Evolutionary conservation across 2,797 vertebrate species (phyloP).

Genomic region (Hozukius guyotensis): DNA sequence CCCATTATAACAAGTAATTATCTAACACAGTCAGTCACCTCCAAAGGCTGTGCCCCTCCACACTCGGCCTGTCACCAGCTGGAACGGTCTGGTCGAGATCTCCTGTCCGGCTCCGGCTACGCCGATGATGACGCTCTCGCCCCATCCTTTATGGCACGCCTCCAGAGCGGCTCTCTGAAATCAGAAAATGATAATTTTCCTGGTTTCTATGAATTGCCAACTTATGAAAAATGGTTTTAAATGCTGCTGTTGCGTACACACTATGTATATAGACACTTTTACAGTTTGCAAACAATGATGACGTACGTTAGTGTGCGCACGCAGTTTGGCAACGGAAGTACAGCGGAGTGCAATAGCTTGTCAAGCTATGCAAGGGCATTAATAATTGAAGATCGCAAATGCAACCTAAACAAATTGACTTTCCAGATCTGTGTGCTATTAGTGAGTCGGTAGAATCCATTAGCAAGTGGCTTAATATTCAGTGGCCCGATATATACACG

Average conservation of each 20-base stretch:
- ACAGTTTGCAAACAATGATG: no score
- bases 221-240: background rate
- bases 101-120: constrained; percentile 94
- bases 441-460: no score
- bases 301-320: no score
- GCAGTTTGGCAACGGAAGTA: no score
- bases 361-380: no score
- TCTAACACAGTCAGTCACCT: constrained; percentile 78
- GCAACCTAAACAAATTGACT: no score
- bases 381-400: accelerated
- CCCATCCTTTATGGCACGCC: constrained; percentile 98
- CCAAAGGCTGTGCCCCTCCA: constrained; percentile 98
- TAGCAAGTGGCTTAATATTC: no score
- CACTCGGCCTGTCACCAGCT: constrained; percentile 93
- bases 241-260: background rate
- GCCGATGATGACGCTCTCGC: constrained; percentile 93
- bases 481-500: no score
- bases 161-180: constrained; percentile 93
- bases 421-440: no score
- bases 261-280: background rate
- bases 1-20: background rate
- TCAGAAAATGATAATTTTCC: background rate
- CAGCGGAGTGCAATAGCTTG: no score
- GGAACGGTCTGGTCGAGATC: constrained; percentile 94
- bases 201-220: background rate